Percentiles rank a stretch among this genome's conserved stretches.
Conservation (phyloP, 2,888 invertebrate genomes). For the Drosophila tripunctata region DNA sequence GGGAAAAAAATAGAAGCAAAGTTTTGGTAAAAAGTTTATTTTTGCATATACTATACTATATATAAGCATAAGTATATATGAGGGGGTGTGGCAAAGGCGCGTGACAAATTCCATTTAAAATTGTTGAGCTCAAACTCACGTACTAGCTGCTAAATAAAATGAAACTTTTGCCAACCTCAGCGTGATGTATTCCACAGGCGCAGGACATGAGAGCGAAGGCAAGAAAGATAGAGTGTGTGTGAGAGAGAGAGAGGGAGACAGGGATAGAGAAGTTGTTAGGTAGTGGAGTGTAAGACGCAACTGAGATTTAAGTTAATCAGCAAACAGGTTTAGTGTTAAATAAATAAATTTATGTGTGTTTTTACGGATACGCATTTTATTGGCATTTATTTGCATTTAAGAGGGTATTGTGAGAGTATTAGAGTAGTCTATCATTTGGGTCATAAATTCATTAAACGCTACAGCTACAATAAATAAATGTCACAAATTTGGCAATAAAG, state of each 20-base stretch:
- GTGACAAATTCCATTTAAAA: constrained; percentile 82
- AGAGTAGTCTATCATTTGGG: background rate
- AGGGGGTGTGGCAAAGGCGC: constrained; percentile 47
- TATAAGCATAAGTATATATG: constrained; percentile 17
- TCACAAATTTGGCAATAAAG: constrained; percentile 31
- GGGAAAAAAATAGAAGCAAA: constrained; percentile 54
- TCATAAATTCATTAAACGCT: background rate
- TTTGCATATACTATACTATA: constrained; percentile 67
- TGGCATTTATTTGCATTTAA: constrained; percentile 30
- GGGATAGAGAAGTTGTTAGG: background rate
- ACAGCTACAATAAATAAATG: constrained; percentile 13
- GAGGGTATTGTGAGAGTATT: background rate
- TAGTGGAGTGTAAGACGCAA: constrained; percentile 19
- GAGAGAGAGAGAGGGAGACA: background rate
- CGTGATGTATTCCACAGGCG: constrained; percentile 72
- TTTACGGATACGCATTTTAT: constrained; percentile 49
- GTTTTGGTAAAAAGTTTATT: constrained; percentile 77
- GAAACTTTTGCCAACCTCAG: constrained; percentile 78
- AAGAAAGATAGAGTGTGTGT: constrained; percentile 1
- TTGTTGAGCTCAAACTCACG: constrained; percentile 67
- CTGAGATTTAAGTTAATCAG: constrained; percentile 77
- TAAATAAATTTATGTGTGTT: constrained; percentile 72
- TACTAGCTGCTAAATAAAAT: constrained; percentile 68
- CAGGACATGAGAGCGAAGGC: constrained; percentile 40
- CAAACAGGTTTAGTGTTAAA: constrained; percentile 76